phyloP scores from a whole-genome alignment of 1,140 invertebrate genomes.

The Pinna nobilis region DNA sequence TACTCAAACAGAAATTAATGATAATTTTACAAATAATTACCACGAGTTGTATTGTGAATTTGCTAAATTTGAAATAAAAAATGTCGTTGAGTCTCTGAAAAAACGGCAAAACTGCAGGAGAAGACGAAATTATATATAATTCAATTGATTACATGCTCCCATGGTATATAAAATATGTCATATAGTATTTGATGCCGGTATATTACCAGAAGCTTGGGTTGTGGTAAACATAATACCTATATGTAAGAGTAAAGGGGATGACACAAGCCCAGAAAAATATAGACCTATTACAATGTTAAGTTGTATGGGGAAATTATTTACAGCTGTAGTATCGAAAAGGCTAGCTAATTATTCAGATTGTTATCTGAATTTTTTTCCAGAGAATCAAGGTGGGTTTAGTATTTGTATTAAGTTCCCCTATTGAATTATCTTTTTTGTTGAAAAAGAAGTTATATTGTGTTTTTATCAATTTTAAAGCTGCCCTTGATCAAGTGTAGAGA shows the following conservation, averaged over 20 bases:
- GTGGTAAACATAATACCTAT: conserved; percentile 31
- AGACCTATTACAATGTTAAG: conserved; percentile 21
- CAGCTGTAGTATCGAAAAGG: conserved; percentile 11
- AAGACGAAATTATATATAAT: no score
- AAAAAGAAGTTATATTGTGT: conserved; percentile 13
- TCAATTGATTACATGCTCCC: no score
- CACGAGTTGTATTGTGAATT: no score
- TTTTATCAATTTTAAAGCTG: conserved; percentile 25
- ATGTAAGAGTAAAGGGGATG: conserved; percentile 31
- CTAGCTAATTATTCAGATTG: neutral
- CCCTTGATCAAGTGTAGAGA: conserved; percentile 23
- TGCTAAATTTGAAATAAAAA: no score
- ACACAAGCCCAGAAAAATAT: conserved; percentile 16
- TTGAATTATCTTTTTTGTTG: neutral
- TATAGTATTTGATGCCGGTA: no score
- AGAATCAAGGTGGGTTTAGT: neutral
- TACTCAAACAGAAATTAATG: no score
- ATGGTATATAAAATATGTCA: no score
- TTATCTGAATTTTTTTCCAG: neutral
- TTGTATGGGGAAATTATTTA: conserved; percentile 37
- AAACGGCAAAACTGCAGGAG: no score
- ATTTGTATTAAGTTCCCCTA: neutral
- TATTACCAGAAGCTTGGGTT: conserved; percentile 17
- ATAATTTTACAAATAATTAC: no score
- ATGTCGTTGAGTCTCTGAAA: no score